Percentiles rank a stretch among this genome's conserved stretches.
phyloP scores from a whole-genome alignment of 2,113 vertebrate genomes.

The Struthidea cinerea region DNA sequence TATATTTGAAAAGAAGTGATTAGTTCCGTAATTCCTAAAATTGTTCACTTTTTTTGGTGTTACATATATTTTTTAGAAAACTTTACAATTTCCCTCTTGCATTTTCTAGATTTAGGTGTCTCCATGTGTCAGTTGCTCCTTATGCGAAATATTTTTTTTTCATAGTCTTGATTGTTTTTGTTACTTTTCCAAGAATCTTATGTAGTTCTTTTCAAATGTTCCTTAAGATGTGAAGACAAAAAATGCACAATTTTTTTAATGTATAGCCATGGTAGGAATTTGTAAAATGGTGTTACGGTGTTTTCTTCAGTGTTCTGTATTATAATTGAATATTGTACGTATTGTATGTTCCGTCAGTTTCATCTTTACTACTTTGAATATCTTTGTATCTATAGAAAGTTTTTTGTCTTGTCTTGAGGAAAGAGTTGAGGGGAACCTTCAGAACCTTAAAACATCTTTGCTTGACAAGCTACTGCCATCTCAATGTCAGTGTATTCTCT shows the following conservation, averaged over 20 bases:
- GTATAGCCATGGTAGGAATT: neutral
- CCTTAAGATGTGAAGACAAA: neutral
- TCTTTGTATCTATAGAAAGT: neutral
- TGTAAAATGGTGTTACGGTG: neutral
- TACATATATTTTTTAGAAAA: neutral
- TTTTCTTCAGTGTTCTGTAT: neutral
- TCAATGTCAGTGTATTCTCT: neutral
- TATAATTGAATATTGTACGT: neutral
- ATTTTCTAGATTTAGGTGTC: neutral
- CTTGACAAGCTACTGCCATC: neutral
- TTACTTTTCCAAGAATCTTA: neutral
- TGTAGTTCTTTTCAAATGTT: neutral
- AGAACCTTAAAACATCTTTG: neutral
- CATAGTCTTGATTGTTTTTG: neutral
- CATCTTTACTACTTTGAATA: neutral
- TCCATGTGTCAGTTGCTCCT: neutral
- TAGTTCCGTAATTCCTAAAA: neutral
- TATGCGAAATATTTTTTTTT: neutral
- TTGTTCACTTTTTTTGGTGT: neutral
- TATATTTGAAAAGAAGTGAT: neutral
- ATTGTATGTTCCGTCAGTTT: neutral
- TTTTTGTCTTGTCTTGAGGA: neutral
- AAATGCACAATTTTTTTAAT: neutral
- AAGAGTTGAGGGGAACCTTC: neutral
- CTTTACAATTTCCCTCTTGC: accelerated